Conservation (phyloP, 2,797 vertebrate genomes). For the Eulemur coronatus region DNA sequence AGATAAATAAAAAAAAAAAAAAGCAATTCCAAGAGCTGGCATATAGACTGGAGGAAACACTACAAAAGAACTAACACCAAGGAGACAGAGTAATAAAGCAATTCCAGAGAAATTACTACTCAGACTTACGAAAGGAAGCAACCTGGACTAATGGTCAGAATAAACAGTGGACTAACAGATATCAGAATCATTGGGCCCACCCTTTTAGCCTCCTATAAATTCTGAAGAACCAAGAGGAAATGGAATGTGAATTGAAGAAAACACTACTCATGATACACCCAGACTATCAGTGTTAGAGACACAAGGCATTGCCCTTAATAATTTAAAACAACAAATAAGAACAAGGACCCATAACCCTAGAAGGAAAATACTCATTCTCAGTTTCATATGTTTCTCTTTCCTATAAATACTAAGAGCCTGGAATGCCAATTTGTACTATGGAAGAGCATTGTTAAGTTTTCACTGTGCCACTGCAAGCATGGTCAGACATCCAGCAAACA, state of each 20-base stretch:
- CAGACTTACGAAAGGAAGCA: neutral
- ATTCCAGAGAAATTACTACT: neutral
- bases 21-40: neutral
- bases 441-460: neutral
- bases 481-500: neutral
- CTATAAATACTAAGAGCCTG: neutral
- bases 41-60: neutral
- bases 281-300: neutral
- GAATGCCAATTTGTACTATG: neutral
- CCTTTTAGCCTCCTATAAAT: neutral
- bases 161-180: neutral
- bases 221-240: neutral
- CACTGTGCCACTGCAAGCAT: neutral
- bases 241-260: neutral
- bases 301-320: neutral
- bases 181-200: neutral
- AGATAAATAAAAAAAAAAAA: neutral
- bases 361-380: neutral
- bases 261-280: neutral
- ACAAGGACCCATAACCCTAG: neutral
- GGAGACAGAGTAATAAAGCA: neutral
- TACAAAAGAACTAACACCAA: neutral
- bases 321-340: neutral
- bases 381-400: neutral
- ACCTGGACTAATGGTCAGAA: neutral